Base-by-base conservation (phyloP, 2,113 vertebrate species). In the Apodemus sylvaticus region DNA sequence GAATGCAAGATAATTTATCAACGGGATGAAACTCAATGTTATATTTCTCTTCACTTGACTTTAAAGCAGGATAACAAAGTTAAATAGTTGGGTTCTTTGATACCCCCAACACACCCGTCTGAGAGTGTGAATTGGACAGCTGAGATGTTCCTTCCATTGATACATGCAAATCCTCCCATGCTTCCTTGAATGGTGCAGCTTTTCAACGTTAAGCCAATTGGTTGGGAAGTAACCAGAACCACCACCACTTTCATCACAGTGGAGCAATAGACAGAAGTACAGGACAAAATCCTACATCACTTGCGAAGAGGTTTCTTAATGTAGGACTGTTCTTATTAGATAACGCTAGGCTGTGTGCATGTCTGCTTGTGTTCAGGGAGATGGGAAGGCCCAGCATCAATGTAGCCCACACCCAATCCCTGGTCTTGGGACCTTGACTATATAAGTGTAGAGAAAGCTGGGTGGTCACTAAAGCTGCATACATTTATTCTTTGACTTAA, bases 151-250 rank as follows among this genome's bases (percentile, higher is more conserved):
- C 3, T 93, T 22, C 53, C 31, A 90, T n/a, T 95, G 62, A 86
- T 66, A 93, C 45, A 96, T 88, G 77, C 45, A 93, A 95, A 97
- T 81, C 53, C 19, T 87, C 70, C 60, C 29, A 90, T 10, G 22
- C 74, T 90, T 91, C 39, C 60, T 66, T 88, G 31, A 64, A 79
- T 70, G 29, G 34, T 68, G 19, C 55, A 90, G 48, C 7, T 91
- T 53, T 87, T 96, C 58, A 68, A 94, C 58, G 12, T 53, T 89
- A 79, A 95, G 24, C 64, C 45, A 68, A 24, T 73, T 90, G 71
- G 14, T 26, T 53, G 53, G 42, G 60, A 86, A 39, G 3, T 34
- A 76, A 53, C 5, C 83, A 58, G 26, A 45, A 91, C 24, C 45
- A 88, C 34, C 39, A 64, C 26, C 16, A 42, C 68, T 73, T 36